Evolutionary conservation across 2,113 vertebrate genomes (phyloP).

Genomic region (Empidonax traillii): DNA sequence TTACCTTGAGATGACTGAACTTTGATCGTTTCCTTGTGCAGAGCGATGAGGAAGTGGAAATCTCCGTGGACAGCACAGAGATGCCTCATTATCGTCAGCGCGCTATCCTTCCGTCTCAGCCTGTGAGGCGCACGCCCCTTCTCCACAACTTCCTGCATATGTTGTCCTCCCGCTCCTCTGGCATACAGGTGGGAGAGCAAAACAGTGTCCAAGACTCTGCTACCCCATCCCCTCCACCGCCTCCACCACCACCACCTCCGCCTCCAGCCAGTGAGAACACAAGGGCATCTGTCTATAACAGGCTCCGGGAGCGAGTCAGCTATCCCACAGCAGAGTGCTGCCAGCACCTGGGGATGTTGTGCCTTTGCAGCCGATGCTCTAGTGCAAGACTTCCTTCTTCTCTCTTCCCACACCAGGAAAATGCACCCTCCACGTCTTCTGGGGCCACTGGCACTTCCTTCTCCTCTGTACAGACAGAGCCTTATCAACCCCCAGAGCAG

Average conservation of each 20-base stretch:
- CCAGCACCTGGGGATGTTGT: slow-evolving; percentile 94
- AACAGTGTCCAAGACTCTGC: slow-evolving; percentile 80
- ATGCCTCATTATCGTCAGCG: slow-evolving; percentile 95
- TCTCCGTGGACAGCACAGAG: slow-evolving; percentile 95
- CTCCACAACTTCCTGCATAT: slow-evolving; percentile 99
- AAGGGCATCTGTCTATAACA: slow-evolving; percentile 85
- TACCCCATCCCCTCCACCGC: slow-evolving; percentile 82
- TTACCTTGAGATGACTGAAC: background rate
- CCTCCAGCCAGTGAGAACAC: slow-evolving; percentile 79
- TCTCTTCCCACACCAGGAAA: slow-evolving; percentile 80
- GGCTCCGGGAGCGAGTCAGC: slow-evolving; percentile 82
- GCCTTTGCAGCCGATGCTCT: slow-evolving; percentile 93
- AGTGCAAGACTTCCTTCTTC: slow-evolving; percentile 81
- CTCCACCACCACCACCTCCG: slow-evolving; percentile 79
- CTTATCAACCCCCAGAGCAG: slow-evolving; percentile 82
- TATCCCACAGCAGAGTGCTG: slow-evolving; percentile 89
- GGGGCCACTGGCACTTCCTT: slow-evolving; percentile 86
- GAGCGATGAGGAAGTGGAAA: slow-evolving; percentile 96
- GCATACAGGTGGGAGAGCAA: slow-evolving; percentile 86
- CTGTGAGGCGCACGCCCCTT: slow-evolving; percentile 94
- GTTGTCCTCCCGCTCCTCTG: slow-evolving; percentile 93
- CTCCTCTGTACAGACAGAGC: slow-evolving; percentile 92
- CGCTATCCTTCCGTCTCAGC: slow-evolving; percentile 92
- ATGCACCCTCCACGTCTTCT: slow-evolving; percentile 76
- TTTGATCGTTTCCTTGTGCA: slow-evolving; percentile 53